phyloP scores from a whole-genome alignment of 2,113 vertebrate genomes.

The Poeciliopsis prolifica region DNA sequence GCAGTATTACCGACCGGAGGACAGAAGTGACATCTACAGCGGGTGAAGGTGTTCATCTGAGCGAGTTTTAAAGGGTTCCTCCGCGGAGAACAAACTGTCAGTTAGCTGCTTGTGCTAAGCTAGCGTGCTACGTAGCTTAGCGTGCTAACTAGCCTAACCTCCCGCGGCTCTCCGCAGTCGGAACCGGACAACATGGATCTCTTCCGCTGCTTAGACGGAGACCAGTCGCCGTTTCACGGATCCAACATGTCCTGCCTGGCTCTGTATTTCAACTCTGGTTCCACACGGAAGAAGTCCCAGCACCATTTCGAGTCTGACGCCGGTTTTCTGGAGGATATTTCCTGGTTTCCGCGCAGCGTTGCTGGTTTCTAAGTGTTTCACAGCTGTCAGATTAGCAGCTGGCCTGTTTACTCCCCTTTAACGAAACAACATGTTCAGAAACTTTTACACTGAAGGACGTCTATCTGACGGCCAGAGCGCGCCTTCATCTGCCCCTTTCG shows the following conservation, averaged over 20 bases:
- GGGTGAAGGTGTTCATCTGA: fast-evolving
- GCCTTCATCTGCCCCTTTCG: slow-evolving; percentile 13
- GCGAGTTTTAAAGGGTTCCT: not conserved
- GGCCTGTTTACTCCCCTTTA: slow-evolving; percentile 1
- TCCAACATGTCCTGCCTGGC: not conserved
- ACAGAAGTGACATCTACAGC: no score
- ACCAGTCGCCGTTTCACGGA: not conserved
- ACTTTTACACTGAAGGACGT: slow-evolving; percentile 44
- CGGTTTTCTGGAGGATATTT: slow-evolving; percentile 43
- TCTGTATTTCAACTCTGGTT: not conserved
- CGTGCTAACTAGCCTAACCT: not conserved
- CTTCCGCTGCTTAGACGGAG: slow-evolving; percentile 13
- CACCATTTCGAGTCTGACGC: slow-evolving; percentile 31
- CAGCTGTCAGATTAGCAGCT: slow-evolving; percentile 33
- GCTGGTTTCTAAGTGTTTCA: not conserved
- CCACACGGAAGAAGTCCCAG: slow-evolving; percentile 55
- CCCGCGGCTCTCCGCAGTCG: not conserved
- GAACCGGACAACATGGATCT: slow-evolving; percentile 57
- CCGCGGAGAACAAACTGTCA: not conserved
- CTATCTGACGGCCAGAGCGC: slow-evolving; percentile 33
- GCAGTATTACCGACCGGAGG: not conserved
- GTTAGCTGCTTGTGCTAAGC: slow-evolving; percentile 27
- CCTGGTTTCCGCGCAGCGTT: slow-evolving; percentile 11
- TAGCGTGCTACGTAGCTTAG: slow-evolving; percentile 6
- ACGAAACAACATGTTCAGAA: slow-evolving; percentile 62